Evolutionary conservation across 2,888 invertebrate species (phyloP), one percentile per base, ranked within the genome.

Genomic region (Hipparchia semele): DNA sequence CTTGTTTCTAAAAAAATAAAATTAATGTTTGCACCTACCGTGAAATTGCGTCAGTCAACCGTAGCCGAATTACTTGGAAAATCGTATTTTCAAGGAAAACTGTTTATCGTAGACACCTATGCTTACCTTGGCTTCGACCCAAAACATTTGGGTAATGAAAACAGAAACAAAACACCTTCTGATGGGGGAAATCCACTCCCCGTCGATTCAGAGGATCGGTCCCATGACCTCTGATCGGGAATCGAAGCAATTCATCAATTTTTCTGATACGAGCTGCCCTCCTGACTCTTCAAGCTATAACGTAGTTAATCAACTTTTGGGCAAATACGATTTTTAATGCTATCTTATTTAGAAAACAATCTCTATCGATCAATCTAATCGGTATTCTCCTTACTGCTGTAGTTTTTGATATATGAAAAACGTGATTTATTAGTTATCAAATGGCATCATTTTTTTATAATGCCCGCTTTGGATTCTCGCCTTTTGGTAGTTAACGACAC

Each of bases 61-160:
- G 76, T 65, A 75, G 70, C 78, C 68, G 77, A 75, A 78, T 82
- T 84, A 82, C 81, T 79, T 73, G 77, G 84, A 85, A 86, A 83
- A 83, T 79, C 77, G 77, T 74, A 71, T 82, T 81, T 84, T 84
- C 84, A 81, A 82, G 82, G 84, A 86, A 86, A 82, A 79, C 76
- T 68, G 69, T 70, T 65, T 65, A 33, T 54, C 70, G n/a, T 65
- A 68, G 46, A 7, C 49, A 75, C 74, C 69, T 68, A 71, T 71
- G 70, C 68, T 73, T 59, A 62, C 62, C 61, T 79, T 77, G 78
- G 78, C 77, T 13, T 73, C n/a, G 10, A 39, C 70, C 78, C 77
- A 79, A 79, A 71, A 64, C 67, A 54, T 61, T 65, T 64, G 61
- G 67, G 70, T 61, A 70, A 70, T 69, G 73, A 70, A 76, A 74